Base-by-base conservation (phyloP, 2,797 vertebrate species). In the Toxotes lorentzi region DNA sequence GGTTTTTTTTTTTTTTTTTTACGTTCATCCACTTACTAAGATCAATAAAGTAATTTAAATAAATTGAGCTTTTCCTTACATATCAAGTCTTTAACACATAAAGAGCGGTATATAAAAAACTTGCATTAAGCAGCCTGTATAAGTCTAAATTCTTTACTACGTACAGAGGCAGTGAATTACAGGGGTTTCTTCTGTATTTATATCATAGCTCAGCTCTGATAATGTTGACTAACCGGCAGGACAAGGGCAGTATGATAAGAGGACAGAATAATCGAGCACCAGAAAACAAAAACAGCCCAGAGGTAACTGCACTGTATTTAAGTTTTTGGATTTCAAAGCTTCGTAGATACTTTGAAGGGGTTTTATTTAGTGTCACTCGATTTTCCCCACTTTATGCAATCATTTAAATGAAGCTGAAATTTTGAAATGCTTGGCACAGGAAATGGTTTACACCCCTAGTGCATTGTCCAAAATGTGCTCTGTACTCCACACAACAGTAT, bases 31-130 rank as follows among this genome's bases (percentile, higher is more conserved):
- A 76, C 27, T 30, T 30, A 58, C 63, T 84, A 74, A 89, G 61
- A 78, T 81, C 72, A 95, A 94, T 95, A 94, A 94, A 95, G 67
- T 90, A 65, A 91, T 90, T 92, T 90, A 91, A 93, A 84, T 69
- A n/a, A n/a, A 4, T 63, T 59, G 41, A 34, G 13, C 23, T 77
- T 64, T 62, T 77, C 7, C 7, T 83, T 13, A 23, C 4, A 16
- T 21, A 43, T 64, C 12, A 19, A 19, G 27, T 60, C 24, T 65
- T 66, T 34, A n/a, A 53, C 12, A 56, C 6, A 19, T 24, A 53
- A 16, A 70, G 40, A 27, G 16, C 23, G 35, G 30, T 38, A 11
- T 43, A 6, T 16, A 51, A 2, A 40, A 66, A 50, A 66, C 53
- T 35, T 23, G 12, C 43, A 24, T 63, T 19, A 11, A 64, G 60